Evolutionary conservation across 1,140 invertebrate species (phyloP).

Genomic region (Pseudachorutes palmiensis): DNA sequence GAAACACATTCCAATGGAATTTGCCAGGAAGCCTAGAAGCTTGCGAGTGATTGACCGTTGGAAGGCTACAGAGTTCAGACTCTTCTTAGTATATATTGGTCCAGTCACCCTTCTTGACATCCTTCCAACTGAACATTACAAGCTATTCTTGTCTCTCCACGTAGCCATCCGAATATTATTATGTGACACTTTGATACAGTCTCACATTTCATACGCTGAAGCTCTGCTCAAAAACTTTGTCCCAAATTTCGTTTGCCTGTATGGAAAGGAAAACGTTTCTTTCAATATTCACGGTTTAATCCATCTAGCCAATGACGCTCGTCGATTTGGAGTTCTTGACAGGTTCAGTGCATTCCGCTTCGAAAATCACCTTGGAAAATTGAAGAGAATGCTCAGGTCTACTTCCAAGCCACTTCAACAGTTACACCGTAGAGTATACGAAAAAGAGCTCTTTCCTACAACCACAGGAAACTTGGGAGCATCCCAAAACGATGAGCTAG

Average conservation of each 20-base stretch:
- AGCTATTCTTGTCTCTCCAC: slow-evolving; percentile 44
- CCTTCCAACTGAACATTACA: slow-evolving; percentile 40
- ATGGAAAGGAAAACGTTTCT: slow-evolving; percentile 38
- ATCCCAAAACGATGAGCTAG: too few species aligned
- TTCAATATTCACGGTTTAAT: slow-evolving; percentile 40
- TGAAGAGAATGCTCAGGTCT: slow-evolving; percentile 8
- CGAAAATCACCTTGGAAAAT: slow-evolving; percentile 19
- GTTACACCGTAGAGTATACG: too few species aligned
- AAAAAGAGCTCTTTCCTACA: too few species aligned
- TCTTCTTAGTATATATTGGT: slow-evolving; percentile 46
- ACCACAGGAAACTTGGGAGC: too few species aligned
- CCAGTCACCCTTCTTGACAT: slow-evolving; percentile 41
- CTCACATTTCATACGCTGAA: slow-evolving; percentile 39
- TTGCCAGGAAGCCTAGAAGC: slow-evolving; percentile 40
- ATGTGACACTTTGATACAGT: slow-evolving; percentile 19
- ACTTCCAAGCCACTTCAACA: slow-evolving; percentile 13
- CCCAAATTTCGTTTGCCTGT: slow-evolving; percentile 31
- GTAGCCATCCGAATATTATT: slow-evolving; percentile 41
- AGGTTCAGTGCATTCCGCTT: slow-evolving; percentile 24
- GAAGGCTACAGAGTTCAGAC: slow-evolving; percentile 48
- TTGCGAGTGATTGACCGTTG: slow-evolving; percentile 41
- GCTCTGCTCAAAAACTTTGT: slow-evolving; percentile 40
- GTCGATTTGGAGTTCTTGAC: slow-evolving; percentile 20
- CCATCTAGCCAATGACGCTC: slow-evolving; percentile 19
- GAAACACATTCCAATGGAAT: slow-evolving; percentile 39